These are phyloP conservation scores for Arnoldichthys spilopterus DNA, from an alignment of 2,797 vertebrate species.

Conservation along the genomic window DNA sequence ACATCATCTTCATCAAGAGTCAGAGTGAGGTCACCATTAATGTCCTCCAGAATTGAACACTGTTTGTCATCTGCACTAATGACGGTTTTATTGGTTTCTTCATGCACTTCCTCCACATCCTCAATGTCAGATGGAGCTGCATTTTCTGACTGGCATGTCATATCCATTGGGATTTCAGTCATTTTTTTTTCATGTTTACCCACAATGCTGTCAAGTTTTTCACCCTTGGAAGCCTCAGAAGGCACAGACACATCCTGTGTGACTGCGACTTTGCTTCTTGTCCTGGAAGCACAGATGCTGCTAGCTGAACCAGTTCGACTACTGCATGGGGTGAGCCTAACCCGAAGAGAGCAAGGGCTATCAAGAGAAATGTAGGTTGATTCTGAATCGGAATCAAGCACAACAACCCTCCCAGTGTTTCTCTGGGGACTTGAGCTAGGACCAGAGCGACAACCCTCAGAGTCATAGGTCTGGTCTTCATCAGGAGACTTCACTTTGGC, in stretches of 20 bases:
- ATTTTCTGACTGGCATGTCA: conserved; percentile 6
- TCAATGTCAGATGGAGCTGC: conserved; percentile 30
- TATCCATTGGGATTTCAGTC: not conserved
- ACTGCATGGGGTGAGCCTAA: conserved; percentile 70
- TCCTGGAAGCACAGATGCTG: conserved; percentile 56
- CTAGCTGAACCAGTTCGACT: conserved; percentile 71
- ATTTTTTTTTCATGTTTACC: not conserved
- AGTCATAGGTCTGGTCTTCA: conserved; percentile 65
- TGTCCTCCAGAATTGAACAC: conserved; percentile 62
- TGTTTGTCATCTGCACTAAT: conserved; percentile 60
- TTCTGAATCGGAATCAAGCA: conserved; percentile 69
- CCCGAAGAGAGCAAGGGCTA: conserved; percentile 53
- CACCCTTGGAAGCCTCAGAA: conserved; percentile 1
- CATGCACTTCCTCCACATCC: conserved; percentile 41
- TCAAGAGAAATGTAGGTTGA: conserved; percentile 49
- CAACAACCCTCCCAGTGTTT: not conserved
- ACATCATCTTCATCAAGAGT: conserved; percentile 8
- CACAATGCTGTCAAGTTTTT: conserved; percentile 22
- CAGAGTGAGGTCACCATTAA: conserved; percentile 43
- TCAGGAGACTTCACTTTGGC: conserved; percentile 23
- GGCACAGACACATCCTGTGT: conserved; percentile 1
- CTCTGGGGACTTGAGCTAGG: conserved; percentile 59
- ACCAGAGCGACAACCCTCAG: conserved; percentile 74
- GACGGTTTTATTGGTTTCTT: conserved; percentile 62
- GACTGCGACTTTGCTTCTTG: conserved; percentile 27